phyloP scores from a whole-genome alignment of 53 echinoderm and acorn worm species.

The Henricia sp. region DNA sequence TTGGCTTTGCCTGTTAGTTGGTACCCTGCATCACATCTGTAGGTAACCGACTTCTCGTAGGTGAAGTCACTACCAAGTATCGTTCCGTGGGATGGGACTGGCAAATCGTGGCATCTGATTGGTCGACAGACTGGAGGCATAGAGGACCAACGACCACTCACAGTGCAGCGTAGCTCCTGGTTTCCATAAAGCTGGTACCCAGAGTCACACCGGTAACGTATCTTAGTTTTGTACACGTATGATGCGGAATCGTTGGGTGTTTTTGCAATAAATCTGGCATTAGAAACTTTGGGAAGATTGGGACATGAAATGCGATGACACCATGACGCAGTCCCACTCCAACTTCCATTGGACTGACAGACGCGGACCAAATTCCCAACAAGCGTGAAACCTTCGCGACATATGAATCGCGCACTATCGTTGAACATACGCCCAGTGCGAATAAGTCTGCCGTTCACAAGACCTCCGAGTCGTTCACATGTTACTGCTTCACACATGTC shows the following conservation, averaged over 20 bases:
- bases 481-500: conserved; percentile 47
- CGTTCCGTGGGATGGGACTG: conserved; percentile 37
- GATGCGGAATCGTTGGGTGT: conserved; percentile 4
- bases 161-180: conserved; percentile 50
- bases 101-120: conserved; percentile 67
- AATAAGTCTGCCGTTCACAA: conserved; percentile 41
- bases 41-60: conserved; percentile 61
- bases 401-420: conserved; percentile 65
- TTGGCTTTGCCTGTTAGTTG: conserved; percentile 24
- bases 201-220: conserved; percentile 56
- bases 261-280: conserved; percentile 34
- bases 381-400: conserved; percentile 69
- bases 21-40: conserved; percentile 74
- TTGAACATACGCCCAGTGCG: conserved; percentile 51
- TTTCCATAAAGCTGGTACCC: conserved; percentile 58
- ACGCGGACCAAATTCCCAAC: conserved; percentile 64
- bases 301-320: conserved; percentile 66
- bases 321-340: conserved; percentile 66
- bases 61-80: conserved; percentile 56
- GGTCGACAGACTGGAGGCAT: conserved; percentile 61
- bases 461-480: conserved; percentile 65
- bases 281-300: conserved; percentile 33
- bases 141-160: conserved; percentile 55
- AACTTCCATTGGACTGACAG: conserved; percentile 77
- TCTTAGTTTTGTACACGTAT: conserved; percentile 45